Evolutionary conservation across 37 sponge, comb jelly and placozoan genomes (phyloP).

Genomic region (Agelas oroides): DNA sequence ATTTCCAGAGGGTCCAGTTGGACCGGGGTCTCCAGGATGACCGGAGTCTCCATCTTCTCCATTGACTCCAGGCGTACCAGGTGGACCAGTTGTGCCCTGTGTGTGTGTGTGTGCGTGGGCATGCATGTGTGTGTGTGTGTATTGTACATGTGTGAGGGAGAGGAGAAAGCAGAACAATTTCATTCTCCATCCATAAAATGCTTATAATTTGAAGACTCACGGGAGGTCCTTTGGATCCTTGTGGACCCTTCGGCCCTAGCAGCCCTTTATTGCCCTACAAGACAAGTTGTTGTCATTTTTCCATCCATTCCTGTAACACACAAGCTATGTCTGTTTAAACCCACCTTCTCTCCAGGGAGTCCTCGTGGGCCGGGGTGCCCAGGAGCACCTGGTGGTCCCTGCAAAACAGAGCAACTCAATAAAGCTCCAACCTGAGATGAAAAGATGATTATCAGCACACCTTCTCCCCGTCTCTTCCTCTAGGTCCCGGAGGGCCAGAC

Average conservation of each 20-base stretch:
- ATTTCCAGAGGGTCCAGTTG: slow-evolving; percentile 49
- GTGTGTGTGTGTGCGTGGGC: too few relatives aligned
- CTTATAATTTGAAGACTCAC: neutral
- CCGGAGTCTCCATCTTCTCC: slow-evolving; percentile 71
- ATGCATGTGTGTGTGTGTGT: too few relatives aligned
- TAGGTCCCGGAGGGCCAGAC: slow-evolving; percentile 64
- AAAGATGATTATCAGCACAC: neutral
- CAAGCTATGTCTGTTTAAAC: too few relatives aligned
- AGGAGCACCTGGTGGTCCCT: slow-evolving; percentile 4
- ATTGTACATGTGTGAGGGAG: neutral
- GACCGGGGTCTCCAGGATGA: slow-evolving; percentile 67
- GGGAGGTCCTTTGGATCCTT: slow-evolving; percentile 42
- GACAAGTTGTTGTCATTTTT: neutral
- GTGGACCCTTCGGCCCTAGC: slow-evolving; percentile 26
- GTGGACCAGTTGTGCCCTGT: slow-evolving; percentile 51
- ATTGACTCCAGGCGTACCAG: slow-evolving; percentile 56
- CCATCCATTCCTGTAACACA: too few relatives aligned
- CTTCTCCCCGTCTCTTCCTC: slow-evolving; percentile 64
- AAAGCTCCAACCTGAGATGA: too few relatives aligned
- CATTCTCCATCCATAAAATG: too few relatives aligned
- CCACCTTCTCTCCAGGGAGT: slow-evolving; percentile 53
- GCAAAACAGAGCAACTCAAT: neutral
- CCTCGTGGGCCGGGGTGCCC: slow-evolving; percentile 63
- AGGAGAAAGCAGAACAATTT: too few relatives aligned
- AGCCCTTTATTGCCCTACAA: slow-evolving; percentile 47